Evolutionary conservation across 2,888 invertebrate genomes (phyloP).

Genomic region (Drosophila mimica): DNA sequence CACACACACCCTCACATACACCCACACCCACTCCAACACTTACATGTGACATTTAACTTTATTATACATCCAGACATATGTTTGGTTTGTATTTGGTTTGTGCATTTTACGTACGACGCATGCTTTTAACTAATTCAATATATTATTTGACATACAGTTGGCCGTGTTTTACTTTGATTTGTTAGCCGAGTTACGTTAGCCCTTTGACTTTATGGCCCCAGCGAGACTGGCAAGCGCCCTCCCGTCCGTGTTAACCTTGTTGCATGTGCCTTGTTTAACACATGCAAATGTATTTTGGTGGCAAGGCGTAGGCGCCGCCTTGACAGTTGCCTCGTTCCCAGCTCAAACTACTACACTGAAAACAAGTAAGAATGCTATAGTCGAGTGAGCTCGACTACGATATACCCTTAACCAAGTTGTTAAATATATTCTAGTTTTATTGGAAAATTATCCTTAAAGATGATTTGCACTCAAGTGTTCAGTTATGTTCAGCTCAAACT

Average conservation of each 20-base stretch:
- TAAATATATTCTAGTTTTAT: too few species aligned
- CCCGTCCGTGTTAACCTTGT: background rate
- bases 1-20: conserved; percentile 10
- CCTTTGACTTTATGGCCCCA: conserved; percentile 40
- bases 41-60: conserved; percentile 59
- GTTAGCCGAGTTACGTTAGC: conserved; percentile 45
- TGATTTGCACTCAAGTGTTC: too few species aligned
- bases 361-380: too few species aligned
- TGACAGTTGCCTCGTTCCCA: conserved; percentile 26
- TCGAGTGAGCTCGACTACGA: too few species aligned
- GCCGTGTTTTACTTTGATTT: conserved; percentile 79
- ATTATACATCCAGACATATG: conserved; percentile 52
- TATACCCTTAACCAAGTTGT: too few species aligned
- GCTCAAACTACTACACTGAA: conserved; percentile 30
- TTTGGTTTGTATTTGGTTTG: conserved; percentile 31
- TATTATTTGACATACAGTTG: conserved; percentile 83
- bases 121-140: conserved; percentile 81
- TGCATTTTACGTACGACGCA: conserved; percentile 41
- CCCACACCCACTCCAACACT: conserved; percentile 5
- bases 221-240: background rate
- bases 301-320: conserved; percentile 35
- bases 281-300: conserved; percentile 45
- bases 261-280: conserved; percentile 34
- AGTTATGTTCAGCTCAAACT: too few species aligned
- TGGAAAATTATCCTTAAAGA: too few species aligned